These are phyloP conservation scores for Chironomus striatipennis DNA, from an alignment of 1,140 invertebrate species.

Conservation along the genomic window DNA sequence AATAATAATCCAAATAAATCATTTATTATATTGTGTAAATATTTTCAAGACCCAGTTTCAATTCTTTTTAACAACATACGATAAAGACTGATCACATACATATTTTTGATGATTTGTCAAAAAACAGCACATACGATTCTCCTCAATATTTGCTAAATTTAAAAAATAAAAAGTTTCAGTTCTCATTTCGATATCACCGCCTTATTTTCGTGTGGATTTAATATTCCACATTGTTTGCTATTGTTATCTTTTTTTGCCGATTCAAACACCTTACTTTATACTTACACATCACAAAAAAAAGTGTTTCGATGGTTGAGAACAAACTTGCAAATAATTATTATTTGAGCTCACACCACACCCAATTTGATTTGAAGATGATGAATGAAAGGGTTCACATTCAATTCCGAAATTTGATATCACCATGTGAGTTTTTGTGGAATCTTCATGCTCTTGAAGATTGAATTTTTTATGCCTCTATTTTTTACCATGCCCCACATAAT, in stretches of 20 bases:
- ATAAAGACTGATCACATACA: conserved; percentile 8
- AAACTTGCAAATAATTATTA: not conserved
- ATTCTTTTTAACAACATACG: not conserved
- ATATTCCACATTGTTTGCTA: conserved; percentile 7
- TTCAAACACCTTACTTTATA: conserved; percentile 14
- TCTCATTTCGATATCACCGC: conserved; percentile 11
- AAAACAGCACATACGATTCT: not conserved
- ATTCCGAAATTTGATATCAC: too few relatives aligned
- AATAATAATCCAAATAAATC: not conserved
- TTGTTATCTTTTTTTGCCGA: conserved; percentile 8
- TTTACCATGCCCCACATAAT: too few relatives aligned
- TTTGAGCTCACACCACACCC: not conserved
- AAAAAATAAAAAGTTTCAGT: conserved; percentile 7
- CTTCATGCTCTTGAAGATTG: too few relatives aligned
- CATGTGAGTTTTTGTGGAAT: too few relatives aligned
- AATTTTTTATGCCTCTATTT: too few relatives aligned
- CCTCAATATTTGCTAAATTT: not conserved
- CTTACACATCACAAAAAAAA: not conserved
- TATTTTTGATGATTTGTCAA: conserved; percentile 1
- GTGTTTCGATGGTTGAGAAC: too few relatives aligned
- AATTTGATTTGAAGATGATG: not conserved
- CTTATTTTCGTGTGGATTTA: not conserved
- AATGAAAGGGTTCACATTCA: too few relatives aligned
- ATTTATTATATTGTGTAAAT: not conserved
- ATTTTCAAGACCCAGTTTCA: conserved; percentile 7